Evolutionary conservation across 2,113 vertebrate species (phyloP).

Genomic region (Sciurus niger): DNA sequence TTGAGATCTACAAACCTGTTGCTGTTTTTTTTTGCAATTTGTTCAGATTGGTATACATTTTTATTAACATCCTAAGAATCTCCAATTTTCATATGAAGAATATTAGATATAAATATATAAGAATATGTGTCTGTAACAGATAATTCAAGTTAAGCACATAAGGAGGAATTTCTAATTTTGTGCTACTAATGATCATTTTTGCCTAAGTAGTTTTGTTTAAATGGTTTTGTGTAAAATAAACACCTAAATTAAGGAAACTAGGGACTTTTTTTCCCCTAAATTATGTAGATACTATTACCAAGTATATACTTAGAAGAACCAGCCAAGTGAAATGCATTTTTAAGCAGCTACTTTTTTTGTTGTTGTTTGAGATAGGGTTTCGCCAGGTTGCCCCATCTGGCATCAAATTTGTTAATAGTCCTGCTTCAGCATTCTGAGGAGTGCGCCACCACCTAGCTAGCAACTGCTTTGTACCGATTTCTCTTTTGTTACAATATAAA

Average conservation of each 20-base stretch:
- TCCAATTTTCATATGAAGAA: slow-evolving; percentile 32
- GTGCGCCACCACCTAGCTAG: too few relatives aligned
- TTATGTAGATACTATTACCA: not conserved
- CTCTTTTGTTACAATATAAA: slow-evolving; percentile 13
- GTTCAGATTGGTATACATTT: slow-evolving; percentile 4
- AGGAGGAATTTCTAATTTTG: not conserved
- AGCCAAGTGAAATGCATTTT: slow-evolving; percentile 13
- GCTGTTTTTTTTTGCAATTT: slow-evolving; percentile 44
- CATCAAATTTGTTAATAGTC: too few relatives aligned
- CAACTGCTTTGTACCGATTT: not conserved
- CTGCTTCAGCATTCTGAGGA: too few relatives aligned
- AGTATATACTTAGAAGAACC: not conserved
- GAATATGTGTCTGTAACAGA: not conserved
- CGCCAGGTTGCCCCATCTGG: too few relatives aligned
- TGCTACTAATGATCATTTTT: slow-evolving; percentile 26
- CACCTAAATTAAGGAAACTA: slow-evolving; percentile 9
- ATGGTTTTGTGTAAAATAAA: not conserved
- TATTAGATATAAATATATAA: not conserved
- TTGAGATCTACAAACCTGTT: slow-evolving; percentile 4
- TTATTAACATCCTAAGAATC: slow-evolving; percentile 36
- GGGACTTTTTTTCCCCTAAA: not conserved
- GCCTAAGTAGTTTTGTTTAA: slow-evolving; percentile 33
- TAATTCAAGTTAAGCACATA: slow-evolving; percentile 4
- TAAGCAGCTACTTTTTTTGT: slow-evolving; percentile 11
- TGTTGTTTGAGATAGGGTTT: too few relatives aligned